Evolutionary conservation across 92 coral and sea anemone species (phyloP).

Genomic region (Pocillopora grandis): DNA sequence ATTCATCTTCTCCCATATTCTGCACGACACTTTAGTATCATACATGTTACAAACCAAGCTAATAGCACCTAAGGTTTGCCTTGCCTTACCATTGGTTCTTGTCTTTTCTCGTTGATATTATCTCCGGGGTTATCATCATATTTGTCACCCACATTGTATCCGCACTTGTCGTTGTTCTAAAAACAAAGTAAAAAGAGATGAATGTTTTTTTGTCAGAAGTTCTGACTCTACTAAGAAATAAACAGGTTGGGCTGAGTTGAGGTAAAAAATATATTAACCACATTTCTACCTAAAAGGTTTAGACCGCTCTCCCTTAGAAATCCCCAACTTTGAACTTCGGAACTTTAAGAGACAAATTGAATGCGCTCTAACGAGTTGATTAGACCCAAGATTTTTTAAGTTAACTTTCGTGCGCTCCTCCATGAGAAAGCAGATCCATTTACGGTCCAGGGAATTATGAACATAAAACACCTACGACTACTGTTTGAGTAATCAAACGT

Average conservation of each 20-base stretch:
- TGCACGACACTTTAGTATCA: not conserved
- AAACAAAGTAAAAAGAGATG: not conserved
- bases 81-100: conserved; percentile 13
- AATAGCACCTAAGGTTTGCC: conserved; percentile 11
- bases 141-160: conserved; percentile 25
- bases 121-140: not conserved
- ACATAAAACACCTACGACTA: not conserved
- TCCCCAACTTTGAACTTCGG: too few relatives aligned
- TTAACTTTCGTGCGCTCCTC: not conserved
- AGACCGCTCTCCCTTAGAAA: not conserved
- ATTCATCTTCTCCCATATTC: not conserved
- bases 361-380: not conserved
- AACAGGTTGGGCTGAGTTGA: not conserved
- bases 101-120: not conserved
- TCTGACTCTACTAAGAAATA: not conserved
- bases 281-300: not conserved
- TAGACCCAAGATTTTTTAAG: not conserved
- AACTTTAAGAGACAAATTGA: not conserved
- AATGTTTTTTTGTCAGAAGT: not conserved
- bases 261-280: not conserved
- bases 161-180: conserved; percentile 5
- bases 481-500: not conserved
- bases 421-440: too few relatives aligned
- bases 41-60: conserved; percentile 9
- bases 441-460: not conserved